phyloP scores from a whole-genome alignment of 1,140 invertebrate species.

The Ceratoteleas bidentatus region DNA sequence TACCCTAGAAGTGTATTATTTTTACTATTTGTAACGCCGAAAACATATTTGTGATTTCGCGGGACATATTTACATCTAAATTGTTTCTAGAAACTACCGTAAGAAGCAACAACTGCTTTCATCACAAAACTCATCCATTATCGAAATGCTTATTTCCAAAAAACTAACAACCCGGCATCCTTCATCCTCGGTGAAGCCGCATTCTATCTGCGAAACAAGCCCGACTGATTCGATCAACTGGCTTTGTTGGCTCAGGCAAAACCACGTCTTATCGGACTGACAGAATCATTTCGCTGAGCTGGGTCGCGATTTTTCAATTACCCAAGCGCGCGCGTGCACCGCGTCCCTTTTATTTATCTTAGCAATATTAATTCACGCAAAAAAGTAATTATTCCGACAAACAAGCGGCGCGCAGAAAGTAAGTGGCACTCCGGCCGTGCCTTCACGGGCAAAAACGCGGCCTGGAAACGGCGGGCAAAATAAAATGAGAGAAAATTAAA shows the following conservation, averaged over 20 bases:
- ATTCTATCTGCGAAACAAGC: constrained; percentile 2
- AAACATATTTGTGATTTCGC: too few species aligned
- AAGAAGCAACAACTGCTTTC: too few species aligned
- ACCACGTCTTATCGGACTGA: constrained; percentile 21
- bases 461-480: constrained; percentile 34
- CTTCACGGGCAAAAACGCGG: constrained; percentile 44
- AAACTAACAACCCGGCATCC: not conserved
- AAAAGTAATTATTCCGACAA: constrained; percentile 65
- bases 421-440: constrained; percentile 51
- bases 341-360: constrained; percentile 32
- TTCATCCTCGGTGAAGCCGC: not conserved
- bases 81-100: too few species aligned
- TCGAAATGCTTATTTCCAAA: not conserved
- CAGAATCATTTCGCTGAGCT: constrained; percentile 7
- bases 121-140: not conserved
- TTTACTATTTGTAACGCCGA: too few species aligned
- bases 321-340: not conserved
- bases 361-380: constrained; percentile 57
- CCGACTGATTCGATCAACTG: constrained; percentile 12
- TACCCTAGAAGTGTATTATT: too few species aligned
- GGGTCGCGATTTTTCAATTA: constrained; percentile 39
- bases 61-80: too few species aligned
- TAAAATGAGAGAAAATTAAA: constrained; percentile 62
- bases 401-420: constrained; percentile 43
- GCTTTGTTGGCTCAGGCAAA: constrained; percentile 1